Evolutionary conservation across 2,113 vertebrate species (phyloP), one percentile per base, ranked within the genome.

Genomic region (Ophiodon elongatus): DNA sequence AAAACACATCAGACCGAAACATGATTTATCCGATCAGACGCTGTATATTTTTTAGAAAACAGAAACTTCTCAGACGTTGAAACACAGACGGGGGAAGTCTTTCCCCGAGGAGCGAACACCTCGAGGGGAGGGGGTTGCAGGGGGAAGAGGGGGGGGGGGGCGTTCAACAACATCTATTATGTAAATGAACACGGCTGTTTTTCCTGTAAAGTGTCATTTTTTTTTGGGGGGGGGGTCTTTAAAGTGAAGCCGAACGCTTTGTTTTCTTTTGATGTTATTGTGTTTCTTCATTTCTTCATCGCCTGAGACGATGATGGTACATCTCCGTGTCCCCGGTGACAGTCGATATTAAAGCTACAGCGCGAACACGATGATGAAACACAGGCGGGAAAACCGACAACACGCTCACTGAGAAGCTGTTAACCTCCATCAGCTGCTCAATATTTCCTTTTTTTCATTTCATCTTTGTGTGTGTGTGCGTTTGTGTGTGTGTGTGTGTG

Each of bases 221-320:
- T 85, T 52, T 81, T 11, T 10, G 47, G 43, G 15, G 17, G 45
- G 47, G 47, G 47, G 19, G 23, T 67, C 56, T 78, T 81, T 71
- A 86, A 80, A 86, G 72, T 19, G 59, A n/a, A 87, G 31, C 15
- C 8, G 62, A 88, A 76, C 79, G 37, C 73, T 84, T 85, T 85
- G 87, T 87, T 87, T 82, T 80, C 89, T 54, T 94, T 91, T 93
- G 91, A 95, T 89, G 73, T 94, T 88, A 91, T 92, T 83, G 82
- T 91, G 91, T 87, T n/a, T 91, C 86, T 85, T 90, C 87, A 72
- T 90, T 73, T 83, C 79, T 85, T 84, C 87, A 84, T 89, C 76
- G 91, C 89, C 91, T 91, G 79, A 79, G 88, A 91, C 85, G 73
- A 84, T 69, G 71, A 71, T 82, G 68, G 33, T 80, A 73, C 85